Evolutionary conservation across 2,888 invertebrate genomes (phyloP).

Genomic region (Oegoconia quadripuncta): DNA sequence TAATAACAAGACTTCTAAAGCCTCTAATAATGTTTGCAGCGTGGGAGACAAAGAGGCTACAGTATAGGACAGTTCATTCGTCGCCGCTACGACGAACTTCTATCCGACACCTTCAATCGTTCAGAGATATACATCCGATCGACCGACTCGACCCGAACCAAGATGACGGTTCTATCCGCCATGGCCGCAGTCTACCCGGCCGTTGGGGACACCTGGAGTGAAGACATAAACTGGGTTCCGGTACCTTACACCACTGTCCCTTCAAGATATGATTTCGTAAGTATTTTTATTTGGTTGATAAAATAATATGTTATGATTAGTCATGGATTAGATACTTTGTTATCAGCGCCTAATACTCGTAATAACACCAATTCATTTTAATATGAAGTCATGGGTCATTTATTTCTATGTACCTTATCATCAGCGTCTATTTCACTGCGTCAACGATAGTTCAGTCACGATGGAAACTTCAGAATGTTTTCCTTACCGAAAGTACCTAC

Average conservation of each 20-base stretch:
- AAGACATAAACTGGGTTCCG: slow-evolving; percentile 37
- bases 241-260: slow-evolving; percentile 43
- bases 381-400: too few relatives aligned
- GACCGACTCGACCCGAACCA: slow-evolving; percentile 44
- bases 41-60: slow-evolving; percentile 33
- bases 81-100: slow-evolving; percentile 32
- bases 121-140: slow-evolving; percentile 48
- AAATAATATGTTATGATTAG: too few relatives aligned
- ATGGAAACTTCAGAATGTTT: too few relatives aligned
- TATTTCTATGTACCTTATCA: too few relatives aligned
- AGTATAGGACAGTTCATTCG: slow-evolving; percentile 32
- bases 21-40: too few relatives aligned
- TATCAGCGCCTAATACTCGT: too few relatives aligned
- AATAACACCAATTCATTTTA: too few relatives aligned
- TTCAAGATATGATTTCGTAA: slow-evolving; percentile 39
- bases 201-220: slow-evolving; percentile 29
- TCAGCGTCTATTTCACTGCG: too few relatives aligned
- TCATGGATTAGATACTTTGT: too few relatives aligned
- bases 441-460: too few relatives aligned
- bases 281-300: slow-evolving; percentile 18
- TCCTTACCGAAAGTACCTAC: too few relatives aligned
- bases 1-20: too few relatives aligned
- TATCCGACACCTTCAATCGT: slow-evolving; percentile 36
- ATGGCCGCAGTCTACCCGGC: slow-evolving; percentile 41
- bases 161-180: slow-evolving; percentile 43